Conservation (phyloP, 2,113 vertebrate genomes). For the Pterophyllum scalare region DNA sequence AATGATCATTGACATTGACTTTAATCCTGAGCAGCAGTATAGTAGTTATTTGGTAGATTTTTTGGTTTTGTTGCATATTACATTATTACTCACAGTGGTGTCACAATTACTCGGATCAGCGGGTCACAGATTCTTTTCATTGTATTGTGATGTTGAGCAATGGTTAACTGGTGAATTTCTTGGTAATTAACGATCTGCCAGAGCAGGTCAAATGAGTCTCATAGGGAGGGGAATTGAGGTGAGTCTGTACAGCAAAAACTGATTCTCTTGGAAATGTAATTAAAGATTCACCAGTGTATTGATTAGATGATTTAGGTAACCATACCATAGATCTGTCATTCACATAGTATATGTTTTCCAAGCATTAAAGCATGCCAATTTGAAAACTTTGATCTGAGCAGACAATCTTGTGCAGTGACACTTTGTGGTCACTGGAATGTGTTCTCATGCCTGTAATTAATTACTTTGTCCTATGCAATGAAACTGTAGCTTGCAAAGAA, state of each 20-base stretch:
- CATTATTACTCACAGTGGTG: neutral
- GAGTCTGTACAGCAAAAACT: neutral
- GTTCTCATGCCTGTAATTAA: no score
- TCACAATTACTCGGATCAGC: neutral
- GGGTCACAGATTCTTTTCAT: neutral
- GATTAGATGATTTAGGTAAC: neutral
- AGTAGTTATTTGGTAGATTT: neutral
- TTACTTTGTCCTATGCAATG: no score
- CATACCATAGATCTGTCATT: neutral
- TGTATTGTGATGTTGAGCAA: neutral
- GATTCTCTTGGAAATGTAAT: neutral
- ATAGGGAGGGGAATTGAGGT: neutral
- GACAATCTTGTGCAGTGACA: no score
- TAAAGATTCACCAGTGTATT: neutral
- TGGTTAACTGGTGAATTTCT: neutral
- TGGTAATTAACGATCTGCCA: neutral
- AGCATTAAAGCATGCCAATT: no score
- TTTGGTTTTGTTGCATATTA: neutral
- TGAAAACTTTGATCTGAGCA: no score
- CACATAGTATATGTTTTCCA: neutral
- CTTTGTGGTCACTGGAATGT: no score
- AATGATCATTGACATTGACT: no score
- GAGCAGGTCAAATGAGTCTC: neutral
- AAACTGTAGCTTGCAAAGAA: no score
- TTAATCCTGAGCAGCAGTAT: neutral